Evolutionary conservation across 2,797 vertebrate genomes (phyloP).

Genomic region (Macroramphosus scolopax): DNA sequence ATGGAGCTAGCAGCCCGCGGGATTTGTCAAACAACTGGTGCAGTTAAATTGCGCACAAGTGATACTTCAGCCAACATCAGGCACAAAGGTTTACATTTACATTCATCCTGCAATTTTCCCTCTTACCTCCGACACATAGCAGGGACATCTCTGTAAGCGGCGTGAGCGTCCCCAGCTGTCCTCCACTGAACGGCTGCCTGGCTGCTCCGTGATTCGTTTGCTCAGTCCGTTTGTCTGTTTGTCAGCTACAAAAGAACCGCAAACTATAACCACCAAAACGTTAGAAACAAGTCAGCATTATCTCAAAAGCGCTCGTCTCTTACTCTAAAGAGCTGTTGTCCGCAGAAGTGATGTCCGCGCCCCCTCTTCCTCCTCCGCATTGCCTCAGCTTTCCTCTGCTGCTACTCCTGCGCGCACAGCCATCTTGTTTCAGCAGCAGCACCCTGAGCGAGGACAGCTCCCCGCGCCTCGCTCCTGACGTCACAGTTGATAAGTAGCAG

Average conservation of each 20-base stretch:
- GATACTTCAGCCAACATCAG: slow-evolving; percentile 8
- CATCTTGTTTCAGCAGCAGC: slow-evolving; percentile 82
- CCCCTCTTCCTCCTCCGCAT: slow-evolving; percentile 64
- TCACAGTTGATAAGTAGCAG: slow-evolving; percentile 69
- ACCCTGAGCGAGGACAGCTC: slow-evolving; percentile 58
- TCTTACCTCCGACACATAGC: slow-evolving; percentile 89
- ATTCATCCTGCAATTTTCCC: too few species aligned
- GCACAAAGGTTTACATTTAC: background rate
- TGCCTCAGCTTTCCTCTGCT: slow-evolving; percentile 63
- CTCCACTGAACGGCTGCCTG: slow-evolving; percentile 46
- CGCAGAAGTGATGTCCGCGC: slow-evolving; percentile 46
- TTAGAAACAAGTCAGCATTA: too few species aligned
- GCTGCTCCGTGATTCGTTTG: slow-evolving; percentile 61
- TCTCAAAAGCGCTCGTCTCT: slow-evolving; percentile 27
- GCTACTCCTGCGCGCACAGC: slow-evolving; percentile 75
- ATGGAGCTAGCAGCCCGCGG: slow-evolving; percentile 41
- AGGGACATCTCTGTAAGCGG: slow-evolving; percentile 84
- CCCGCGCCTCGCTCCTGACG: slow-evolving; percentile 72
- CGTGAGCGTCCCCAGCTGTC: slow-evolving; percentile 70
- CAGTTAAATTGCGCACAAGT: slow-evolving; percentile 19
- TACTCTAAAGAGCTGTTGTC: slow-evolving; percentile 41
- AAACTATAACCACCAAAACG: background rate
- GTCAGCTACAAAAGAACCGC: slow-evolving; percentile 11
- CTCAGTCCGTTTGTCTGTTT: slow-evolving; percentile 38
- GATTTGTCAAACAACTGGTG: slow-evolving; percentile 37